Evolutionary conservation across 1,140 invertebrate species (phyloP).

Genomic region (Varroa destructor): DNA sequence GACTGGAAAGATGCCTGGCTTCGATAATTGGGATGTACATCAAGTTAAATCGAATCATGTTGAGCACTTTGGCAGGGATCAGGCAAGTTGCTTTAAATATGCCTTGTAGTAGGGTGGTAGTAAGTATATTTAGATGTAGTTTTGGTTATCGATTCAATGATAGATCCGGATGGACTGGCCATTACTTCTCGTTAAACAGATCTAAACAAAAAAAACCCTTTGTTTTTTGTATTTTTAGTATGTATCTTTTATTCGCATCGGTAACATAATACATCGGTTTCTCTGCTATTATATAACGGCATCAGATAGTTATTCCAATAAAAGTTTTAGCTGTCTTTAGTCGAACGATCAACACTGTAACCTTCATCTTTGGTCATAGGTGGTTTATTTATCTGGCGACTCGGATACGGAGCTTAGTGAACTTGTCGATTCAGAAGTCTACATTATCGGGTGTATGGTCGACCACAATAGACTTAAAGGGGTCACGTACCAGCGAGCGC

Average conservation of each 20-base stretch:
- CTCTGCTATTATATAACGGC: no score
- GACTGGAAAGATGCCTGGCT: slow-evolving; percentile 65
- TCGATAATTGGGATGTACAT: slow-evolving; percentile 81
- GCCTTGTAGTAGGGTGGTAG: slow-evolving; percentile 37
- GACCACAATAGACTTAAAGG: slow-evolving; percentile 94
- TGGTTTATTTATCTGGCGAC: slow-evolving; percentile 87
- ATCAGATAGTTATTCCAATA: no score
- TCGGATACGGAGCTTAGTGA: slow-evolving; percentile 64
- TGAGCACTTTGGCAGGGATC: slow-evolving; percentile 28
- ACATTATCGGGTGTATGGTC: slow-evolving; percentile 84
- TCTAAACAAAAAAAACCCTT: no score
- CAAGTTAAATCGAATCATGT: slow-evolving; percentile 31
- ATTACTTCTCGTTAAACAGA: no score
- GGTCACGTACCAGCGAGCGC: slow-evolving; percentile 65
- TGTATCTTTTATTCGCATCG: no score
- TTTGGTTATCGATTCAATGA: slow-evolving; percentile 1
- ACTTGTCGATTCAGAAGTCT: slow-evolving; percentile 55
- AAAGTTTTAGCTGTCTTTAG: no score
- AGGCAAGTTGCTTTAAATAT: not conserved
- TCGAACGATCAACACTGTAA: slow-evolving; percentile 45
- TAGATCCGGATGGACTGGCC: not conserved
- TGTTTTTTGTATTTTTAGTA: no score
- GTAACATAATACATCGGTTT: no score
- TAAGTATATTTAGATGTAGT: slow-evolving; percentile 30
- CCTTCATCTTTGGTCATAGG: slow-evolving; percentile 36